phyloP scores from a whole-genome alignment of 2,888 invertebrate genomes.

The Caenorhabditis drosophilae region DNA sequence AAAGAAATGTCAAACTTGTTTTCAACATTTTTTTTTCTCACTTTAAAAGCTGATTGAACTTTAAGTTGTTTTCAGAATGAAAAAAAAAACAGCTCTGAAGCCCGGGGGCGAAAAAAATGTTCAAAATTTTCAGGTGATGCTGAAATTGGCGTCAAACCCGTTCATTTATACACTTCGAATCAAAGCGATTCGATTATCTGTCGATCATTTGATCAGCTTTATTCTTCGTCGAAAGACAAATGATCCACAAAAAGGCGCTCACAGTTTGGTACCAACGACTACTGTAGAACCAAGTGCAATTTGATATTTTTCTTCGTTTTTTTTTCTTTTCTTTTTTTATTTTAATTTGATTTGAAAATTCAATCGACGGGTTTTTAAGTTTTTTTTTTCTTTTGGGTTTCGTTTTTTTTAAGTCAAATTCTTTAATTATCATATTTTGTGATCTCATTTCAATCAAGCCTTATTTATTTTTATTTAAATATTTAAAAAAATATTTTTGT shows the following conservation, averaged over 20 bases:
- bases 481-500: slow-evolving; percentile 4
- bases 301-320: not conserved
- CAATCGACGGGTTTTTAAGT: too few species aligned
- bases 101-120: too few species aligned
- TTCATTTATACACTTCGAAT: slow-evolving; percentile 67
- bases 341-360: not conserved
- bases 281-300: slow-evolving; percentile 29
- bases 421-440: too few species aligned
- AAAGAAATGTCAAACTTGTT: not conserved
- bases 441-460: not conserved
- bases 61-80: not conserved
- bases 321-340: slow-evolving; percentile 2
- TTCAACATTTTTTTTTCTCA: not conserved
- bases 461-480: not conserved
- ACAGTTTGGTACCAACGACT: slow-evolving; percentile 16
- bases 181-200: slow-evolving; percentile 58
- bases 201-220: slow-evolving; percentile 42
- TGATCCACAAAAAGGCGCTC: slow-evolving; percentile 9
- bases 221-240: slow-evolving; percentile 19
- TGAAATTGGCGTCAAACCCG: slow-evolving; percentile 65
- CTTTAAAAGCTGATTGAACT: not conserved
- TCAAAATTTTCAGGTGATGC: slow-evolving; percentile 60
- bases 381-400: too few species aligned
- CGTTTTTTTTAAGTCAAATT: too few species aligned
- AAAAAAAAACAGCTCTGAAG: too few species aligned